These are phyloP conservation scores for Paedocypris sp. DNA, from an alignment of 2,113 vertebrate species.

Conservation along the genomic window DNA sequence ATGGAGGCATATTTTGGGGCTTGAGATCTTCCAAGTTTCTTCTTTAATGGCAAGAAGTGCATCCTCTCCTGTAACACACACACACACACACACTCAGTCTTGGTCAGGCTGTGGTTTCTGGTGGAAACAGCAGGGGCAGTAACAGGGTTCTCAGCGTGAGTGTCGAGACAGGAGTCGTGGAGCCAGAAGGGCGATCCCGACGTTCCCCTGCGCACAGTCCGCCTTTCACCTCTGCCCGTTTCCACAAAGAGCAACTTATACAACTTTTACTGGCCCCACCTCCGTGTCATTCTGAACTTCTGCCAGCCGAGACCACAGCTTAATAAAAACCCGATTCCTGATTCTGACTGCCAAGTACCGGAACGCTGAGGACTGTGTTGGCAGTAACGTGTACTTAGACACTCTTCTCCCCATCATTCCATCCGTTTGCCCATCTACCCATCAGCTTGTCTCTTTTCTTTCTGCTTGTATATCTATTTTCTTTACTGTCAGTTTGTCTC, in stretches of 20 bases:
- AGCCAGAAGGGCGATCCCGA: constrained; percentile 60
- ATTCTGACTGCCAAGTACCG: constrained; percentile 54
- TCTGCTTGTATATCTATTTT: too few species aligned
- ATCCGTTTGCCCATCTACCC: too few species aligned
- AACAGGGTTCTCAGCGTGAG: constrained; percentile 40
- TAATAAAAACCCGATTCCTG: constrained; percentile 63
- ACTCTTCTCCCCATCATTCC: too few species aligned
- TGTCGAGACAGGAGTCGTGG: constrained; percentile 54
- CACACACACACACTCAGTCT: neutral
- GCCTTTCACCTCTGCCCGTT: constrained; percentile 74
- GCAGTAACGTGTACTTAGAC: too few species aligned
- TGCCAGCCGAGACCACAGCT: constrained; percentile 58
- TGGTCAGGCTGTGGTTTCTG: constrained; percentile 41
- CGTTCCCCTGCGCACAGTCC: constrained; percentile 63
- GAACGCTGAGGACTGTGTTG: too few species aligned
- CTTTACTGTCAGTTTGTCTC: too few species aligned
- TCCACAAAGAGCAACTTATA: constrained; percentile 79
- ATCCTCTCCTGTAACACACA: neutral
- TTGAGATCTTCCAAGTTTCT: neutral
- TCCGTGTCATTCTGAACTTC: constrained; percentile 51
- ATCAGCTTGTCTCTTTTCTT: too few species aligned
- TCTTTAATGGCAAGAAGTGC: neutral
- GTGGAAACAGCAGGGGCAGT: constrained; percentile 49
- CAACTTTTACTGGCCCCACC: constrained; percentile 47
- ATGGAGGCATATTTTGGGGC: too few species aligned